Evolutionary conservation across 2,113 vertebrate genomes (phyloP).

Genomic region (Willisornis vidua): DNA sequence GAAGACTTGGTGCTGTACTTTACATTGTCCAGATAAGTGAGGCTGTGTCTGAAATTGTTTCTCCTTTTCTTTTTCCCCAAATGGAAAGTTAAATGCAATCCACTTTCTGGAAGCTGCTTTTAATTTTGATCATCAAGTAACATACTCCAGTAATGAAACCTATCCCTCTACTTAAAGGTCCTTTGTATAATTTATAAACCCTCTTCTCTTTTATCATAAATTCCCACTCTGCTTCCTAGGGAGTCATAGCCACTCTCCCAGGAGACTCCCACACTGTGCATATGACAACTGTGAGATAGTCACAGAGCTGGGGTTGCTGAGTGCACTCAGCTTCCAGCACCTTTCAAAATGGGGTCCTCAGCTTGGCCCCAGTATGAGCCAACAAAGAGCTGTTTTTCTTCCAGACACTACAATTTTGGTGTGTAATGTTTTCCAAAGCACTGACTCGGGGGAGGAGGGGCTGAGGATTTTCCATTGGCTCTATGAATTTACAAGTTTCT

Average conservation of each 20-base stretch:
- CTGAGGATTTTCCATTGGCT: not conserved
- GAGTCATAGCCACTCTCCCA: not conserved
- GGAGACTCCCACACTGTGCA: not conserved
- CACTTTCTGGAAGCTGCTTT: constrained; percentile 12
- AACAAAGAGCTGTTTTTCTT: not conserved
- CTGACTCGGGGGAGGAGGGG: not conserved
- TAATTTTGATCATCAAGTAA: constrained; percentile 6
- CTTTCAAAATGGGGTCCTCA: not conserved
- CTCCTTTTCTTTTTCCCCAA: not conserved
- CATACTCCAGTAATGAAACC: constrained; percentile 5
- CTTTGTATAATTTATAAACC: not conserved
- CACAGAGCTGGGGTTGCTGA: not conserved
- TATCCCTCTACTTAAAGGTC: not conserved
- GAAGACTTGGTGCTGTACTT: not conserved
- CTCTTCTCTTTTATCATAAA: not conserved
- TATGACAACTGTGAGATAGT: not conserved
- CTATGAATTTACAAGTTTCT: not conserved
- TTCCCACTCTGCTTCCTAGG: not conserved
- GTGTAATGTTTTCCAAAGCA: not conserved
- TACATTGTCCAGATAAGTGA: not conserved
- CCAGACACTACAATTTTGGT: not conserved
- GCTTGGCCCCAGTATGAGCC: not conserved
- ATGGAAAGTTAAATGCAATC: constrained; percentile 20
- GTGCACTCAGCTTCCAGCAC: not conserved
- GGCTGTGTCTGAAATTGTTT: not conserved